phyloP scores from a whole-genome alignment of 2,113 vertebrate species.

The Leptodactylus fuscus region DNA sequence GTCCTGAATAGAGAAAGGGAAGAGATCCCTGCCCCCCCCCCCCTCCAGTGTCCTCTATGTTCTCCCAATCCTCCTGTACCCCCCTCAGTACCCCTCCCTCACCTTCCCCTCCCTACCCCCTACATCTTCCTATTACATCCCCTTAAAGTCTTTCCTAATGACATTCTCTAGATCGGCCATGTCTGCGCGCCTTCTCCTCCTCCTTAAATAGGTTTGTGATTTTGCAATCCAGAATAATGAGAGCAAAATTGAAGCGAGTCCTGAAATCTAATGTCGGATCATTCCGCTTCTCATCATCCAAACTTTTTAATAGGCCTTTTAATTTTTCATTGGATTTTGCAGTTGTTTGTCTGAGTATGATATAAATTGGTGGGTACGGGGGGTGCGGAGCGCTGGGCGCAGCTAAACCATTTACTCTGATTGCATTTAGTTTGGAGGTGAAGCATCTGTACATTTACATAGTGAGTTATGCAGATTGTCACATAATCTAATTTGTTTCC shows the following conservation, averaged over 20 bases:
- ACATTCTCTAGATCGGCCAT: neutral
- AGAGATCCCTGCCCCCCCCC: too few species aligned
- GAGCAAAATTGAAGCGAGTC: neutral
- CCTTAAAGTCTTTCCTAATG: neutral
- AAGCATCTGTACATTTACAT: conserved; percentile 57
- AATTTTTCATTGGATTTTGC: conserved; percentile 10
- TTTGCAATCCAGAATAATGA: conserved; percentile 8
- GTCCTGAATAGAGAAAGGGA: too few species aligned
- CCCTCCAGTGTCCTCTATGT: too few species aligned
- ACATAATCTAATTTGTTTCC: conserved; percentile 49
- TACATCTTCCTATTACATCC: too few species aligned
- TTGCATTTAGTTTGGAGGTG: conserved; percentile 49
- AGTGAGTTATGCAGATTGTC: conserved; percentile 48
- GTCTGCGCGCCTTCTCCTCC: neutral
- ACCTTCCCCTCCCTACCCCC: too few species aligned
- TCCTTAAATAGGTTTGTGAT: neutral
- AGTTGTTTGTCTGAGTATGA: neutral
- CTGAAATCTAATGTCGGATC: neutral
- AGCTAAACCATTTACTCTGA: conserved; percentile 45
- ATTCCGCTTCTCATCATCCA: neutral
- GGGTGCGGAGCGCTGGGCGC: neutral
- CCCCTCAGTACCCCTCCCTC: too few species aligned
- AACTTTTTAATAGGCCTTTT: conserved; percentile 11
- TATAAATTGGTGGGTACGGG: neutral
- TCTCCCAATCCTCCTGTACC: too few species aligned